Evolutionary conservation across 2,888 invertebrate genomes (phyloP), one percentile per base, ranked within the genome.

Genomic region (Eugnorisma glareosa): DNA sequence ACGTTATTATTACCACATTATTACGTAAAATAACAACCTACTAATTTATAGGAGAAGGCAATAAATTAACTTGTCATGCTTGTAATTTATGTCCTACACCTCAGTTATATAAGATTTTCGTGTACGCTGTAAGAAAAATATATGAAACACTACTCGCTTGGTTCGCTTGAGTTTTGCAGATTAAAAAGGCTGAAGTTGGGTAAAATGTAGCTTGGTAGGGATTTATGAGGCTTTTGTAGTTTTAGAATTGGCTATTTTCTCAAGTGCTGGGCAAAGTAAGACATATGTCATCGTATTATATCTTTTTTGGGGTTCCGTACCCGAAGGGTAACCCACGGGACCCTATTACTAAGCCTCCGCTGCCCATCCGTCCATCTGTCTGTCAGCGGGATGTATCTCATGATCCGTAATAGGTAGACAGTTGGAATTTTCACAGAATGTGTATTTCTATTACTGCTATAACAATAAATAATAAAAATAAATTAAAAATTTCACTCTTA

Each of bases 11-110:
- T 75, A 82, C 64, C 48, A 66, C 71, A 82, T 77, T 82, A 77
- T 78, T 81, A 85, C 73, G 74, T 72, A 77, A 78, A 86, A 82
- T 83, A 83, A 82, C 83, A 82, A 71, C 67, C 18, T 64, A 75
- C 83, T 86, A 82, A 84, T 84, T 86, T 86, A 79, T 82, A 67
- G 71, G 57, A 68, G 71, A 83, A 77, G 82, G 86, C 73, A 79
- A 82, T 84, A 86, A 84, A 84, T 84, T 78, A 82, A 72, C 72
- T 73, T 82, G 83, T 86, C 79, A 81, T 69, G 79, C 59, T 61
- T 40, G 75, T 82, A 61, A 84, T 86, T 84, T 86, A 84, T 86
- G 69, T 78, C 67, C 72, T 70, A 82, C 74, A 82, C 74, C 83
- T 82, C 83, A 61, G 86, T 78, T 54, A 86, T 78, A 67, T 75